Percentiles rank a stretch among this genome's conserved stretches.
Evolutionary conservation across 2,113 vertebrate species (phyloP).

Genomic region (Collichthys lucidus): DNA sequence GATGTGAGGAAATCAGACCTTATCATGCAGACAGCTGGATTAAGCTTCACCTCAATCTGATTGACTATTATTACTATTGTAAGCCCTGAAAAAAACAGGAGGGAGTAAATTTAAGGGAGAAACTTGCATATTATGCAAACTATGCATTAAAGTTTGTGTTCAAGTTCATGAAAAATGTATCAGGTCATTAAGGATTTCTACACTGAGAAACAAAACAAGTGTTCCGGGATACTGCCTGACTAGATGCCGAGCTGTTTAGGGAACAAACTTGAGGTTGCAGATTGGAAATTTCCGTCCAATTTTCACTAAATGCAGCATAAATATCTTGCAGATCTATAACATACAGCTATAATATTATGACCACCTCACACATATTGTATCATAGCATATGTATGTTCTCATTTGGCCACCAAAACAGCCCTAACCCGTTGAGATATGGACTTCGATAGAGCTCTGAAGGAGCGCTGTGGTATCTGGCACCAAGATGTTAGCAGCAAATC

Average conservation of each 20-base stretch:
- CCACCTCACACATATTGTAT: too few relatives aligned
- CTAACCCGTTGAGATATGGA: too few relatives aligned
- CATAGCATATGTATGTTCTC: too few relatives aligned
- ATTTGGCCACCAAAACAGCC: too few relatives aligned
- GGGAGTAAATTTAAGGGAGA: background rate
- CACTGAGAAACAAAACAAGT: background rate
- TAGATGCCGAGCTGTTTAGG: background rate
- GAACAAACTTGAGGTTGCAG: background rate
- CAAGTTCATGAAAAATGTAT: slow-evolving; percentile 1
- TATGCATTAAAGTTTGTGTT: background rate
- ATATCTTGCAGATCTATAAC: background rate
- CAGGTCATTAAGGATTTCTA: background rate
- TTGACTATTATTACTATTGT: too few relatives aligned
- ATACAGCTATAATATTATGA: too few relatives aligned
- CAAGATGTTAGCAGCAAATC: too few relatives aligned
- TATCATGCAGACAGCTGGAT: slow-evolving; percentile 23
- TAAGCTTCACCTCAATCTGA: background rate
- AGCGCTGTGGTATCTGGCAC: too few relatives aligned
- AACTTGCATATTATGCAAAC: background rate
- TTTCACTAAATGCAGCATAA: background rate
- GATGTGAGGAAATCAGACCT: slow-evolving; percentile 7
- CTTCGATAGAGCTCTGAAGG: too few relatives aligned
- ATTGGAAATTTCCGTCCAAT: background rate
- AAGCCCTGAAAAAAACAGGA: background rate
- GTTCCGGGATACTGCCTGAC: background rate